A percentile compares a stretch with the other conserved stretches of the same genome.
These are phyloP conservation scores for Propithecus coquereli DNA, from an alignment of 2,113 vertebrate species.

Conservation along the genomic window DNA sequence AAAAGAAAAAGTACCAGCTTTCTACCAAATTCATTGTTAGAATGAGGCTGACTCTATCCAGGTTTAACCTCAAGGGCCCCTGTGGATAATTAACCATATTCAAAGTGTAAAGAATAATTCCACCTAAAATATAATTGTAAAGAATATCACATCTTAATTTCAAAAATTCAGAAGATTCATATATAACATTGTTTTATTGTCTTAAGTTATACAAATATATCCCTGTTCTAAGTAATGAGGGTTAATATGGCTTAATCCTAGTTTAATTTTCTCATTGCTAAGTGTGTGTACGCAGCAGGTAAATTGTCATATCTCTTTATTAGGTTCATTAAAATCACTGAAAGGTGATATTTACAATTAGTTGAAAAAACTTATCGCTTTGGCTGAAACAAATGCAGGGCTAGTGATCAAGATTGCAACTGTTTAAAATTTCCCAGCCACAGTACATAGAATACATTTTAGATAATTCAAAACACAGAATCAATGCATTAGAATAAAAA, in stretches of 20 bases:
- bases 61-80: not conserved
- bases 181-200: constrained; percentile 21
- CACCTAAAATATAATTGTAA: not conserved
- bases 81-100: not conserved
- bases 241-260: constrained; percentile 28
- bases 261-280: constrained; percentile 53
- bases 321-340: constrained; percentile 47
- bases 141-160: not conserved
- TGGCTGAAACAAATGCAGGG: constrained; percentile 37
- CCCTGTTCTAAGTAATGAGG: not conserved
- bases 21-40: not conserved
- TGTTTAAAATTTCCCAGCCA: constrained; percentile 43
- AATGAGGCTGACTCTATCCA: not conserved
- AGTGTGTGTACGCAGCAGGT: constrained; percentile 10
- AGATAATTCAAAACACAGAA: not conserved
- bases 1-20: not conserved
- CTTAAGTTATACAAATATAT: constrained; percentile 18
- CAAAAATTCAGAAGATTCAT: not conserved
- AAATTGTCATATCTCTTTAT: constrained; percentile 50
- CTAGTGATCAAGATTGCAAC: constrained; percentile 9
- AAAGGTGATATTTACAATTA: constrained; percentile 56
- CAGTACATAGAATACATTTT: not conserved
- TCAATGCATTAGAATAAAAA: not conserved
- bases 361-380: constrained; percentile 49
- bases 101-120: not conserved